Percentiles rank a stretch among this genome's conserved stretches.
Evolutionary conservation across 2,113 vertebrate species (phyloP).

Genomic region (Barnardius zonarius): DNA sequence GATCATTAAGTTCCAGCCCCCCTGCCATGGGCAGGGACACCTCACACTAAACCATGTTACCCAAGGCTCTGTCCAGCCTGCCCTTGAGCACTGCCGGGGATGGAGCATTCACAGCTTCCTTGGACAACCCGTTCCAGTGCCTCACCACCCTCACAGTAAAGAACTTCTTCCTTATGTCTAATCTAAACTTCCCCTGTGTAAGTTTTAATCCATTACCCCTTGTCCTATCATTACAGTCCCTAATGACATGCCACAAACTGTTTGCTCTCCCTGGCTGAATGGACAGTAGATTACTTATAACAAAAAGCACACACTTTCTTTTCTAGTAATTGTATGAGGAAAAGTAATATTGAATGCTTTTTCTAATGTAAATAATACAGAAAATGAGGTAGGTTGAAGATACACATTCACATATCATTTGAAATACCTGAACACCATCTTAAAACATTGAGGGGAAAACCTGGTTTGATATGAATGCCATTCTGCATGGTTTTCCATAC

Average conservation of each 20-base stretch:
- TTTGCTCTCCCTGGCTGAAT: neutral
- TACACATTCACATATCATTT: neutral
- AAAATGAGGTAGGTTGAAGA: neutral
- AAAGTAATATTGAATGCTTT: neutral
- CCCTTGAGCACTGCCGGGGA: neutral
- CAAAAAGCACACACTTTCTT: neutral
- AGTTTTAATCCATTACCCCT: neutral
- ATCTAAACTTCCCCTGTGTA: neutral
- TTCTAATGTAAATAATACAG: neutral
- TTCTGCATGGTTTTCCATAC: neutral
- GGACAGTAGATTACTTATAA: neutral
- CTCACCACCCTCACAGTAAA: neutral
- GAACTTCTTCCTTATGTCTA: neutral
- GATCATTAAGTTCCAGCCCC: neutral
- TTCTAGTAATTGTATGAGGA: neutral
- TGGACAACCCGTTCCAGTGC: neutral
- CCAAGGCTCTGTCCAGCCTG: neutral
- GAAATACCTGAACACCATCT: neutral
- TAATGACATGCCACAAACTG: neutral
- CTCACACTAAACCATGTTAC: neutral
- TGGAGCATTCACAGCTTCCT: neutral
- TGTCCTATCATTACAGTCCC: neutral
- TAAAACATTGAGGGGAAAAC: neutral
- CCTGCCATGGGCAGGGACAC: neutral
- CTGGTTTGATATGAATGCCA: neutral